Evolutionary conservation across 2,113 vertebrate species (phyloP).

Genomic region (Microcebus lehilahytsara): DNA sequence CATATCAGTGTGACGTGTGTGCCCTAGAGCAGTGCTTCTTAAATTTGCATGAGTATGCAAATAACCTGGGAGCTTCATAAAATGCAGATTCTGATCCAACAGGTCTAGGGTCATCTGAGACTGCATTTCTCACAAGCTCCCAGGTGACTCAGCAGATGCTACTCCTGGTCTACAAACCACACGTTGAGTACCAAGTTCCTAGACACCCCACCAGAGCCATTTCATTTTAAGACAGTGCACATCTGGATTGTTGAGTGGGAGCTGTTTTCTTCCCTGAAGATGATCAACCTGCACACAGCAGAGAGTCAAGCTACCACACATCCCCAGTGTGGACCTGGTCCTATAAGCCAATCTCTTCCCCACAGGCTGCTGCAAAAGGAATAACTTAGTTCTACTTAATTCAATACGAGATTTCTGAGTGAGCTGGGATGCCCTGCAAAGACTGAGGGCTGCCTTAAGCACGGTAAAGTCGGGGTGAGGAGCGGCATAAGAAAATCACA

Average conservation of each 20-base stretch:
- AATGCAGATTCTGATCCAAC: neutral
- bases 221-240: fast-evolving
- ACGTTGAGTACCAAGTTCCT: neutral
- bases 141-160: neutral
- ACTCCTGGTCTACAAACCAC: neutral
- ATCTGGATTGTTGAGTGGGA: neutral
- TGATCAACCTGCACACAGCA: neutral
- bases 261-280: neutral
- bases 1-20: neutral
- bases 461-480: neutral
- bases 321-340: neutral
- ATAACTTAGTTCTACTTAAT: neutral
- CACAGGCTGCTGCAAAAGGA: neutral
- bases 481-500: neutral
- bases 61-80: neutral
- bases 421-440: neutral
- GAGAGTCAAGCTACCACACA: neutral
- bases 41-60: neutral
- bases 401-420: neutral
- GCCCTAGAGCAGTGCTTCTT: neutral
- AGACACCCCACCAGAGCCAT: fast-evolving
- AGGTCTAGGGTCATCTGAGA: neutral
- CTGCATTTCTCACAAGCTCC: neutral
- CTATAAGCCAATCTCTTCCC: neutral
- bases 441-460: neutral